These are phyloP conservation scores for Dendrolimus houi DNA, from an alignment of 2,888 invertebrate genomes.

Conservation along the genomic window DNA sequence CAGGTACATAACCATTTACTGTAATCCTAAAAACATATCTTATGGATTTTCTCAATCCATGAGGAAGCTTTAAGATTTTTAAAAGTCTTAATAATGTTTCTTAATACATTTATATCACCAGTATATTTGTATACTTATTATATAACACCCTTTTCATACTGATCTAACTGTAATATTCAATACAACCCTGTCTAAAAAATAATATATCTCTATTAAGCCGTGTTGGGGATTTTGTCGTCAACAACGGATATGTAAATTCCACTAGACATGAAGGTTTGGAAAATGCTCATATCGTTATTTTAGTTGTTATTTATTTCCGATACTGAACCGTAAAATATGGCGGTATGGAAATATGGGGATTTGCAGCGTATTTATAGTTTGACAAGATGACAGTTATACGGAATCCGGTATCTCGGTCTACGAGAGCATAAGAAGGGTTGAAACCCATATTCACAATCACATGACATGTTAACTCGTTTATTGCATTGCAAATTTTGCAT, in stretches of 20 bases:
- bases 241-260: slow-evolving; percentile 72
- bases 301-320: slow-evolving; percentile 72
- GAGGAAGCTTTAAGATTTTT: too few species aligned
- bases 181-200: background rate
- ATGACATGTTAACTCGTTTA: slow-evolving; percentile 54
- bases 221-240: slow-evolving; percentile 60
- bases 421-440: slow-evolving; percentile 23
- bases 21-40: too few species aligned
- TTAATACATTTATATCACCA: too few species aligned
- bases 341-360: slow-evolving; percentile 69
- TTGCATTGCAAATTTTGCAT: slow-evolving; percentile 32
- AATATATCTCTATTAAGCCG: slow-evolving; percentile 31
- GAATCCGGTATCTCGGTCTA: slow-evolving; percentile 20
- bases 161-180: background rate
- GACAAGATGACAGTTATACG: slow-evolving; percentile 72
- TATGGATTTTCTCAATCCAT: too few species aligned
- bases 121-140: too few species aligned
- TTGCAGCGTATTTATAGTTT: slow-evolving; percentile 57
- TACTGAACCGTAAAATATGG: slow-evolving; percentile 67
- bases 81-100: too few species aligned
- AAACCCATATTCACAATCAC: slow-evolving; percentile 21
- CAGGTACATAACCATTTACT: too few species aligned
- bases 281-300: slow-evolving; percentile 68
- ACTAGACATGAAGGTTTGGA: slow-evolving; percentile 52
- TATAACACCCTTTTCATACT: slow-evolving; percentile 2